These are phyloP conservation scores for Leptosomus discolor DNA, from an alignment of 2,113 vertebrate species.

Conservation along the genomic window DNA sequence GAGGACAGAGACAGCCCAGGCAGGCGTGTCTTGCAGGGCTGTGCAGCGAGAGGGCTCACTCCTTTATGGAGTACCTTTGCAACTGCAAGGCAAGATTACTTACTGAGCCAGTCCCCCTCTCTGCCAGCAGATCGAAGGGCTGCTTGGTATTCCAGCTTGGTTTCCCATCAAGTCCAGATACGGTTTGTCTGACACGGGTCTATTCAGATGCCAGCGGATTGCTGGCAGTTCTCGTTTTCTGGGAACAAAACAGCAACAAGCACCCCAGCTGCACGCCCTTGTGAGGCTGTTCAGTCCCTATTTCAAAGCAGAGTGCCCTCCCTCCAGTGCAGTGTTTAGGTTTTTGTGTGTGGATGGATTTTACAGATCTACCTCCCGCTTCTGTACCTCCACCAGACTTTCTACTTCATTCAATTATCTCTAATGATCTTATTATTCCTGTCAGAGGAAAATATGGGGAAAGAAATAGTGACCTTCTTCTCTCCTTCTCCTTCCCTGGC, in stretches of 20 bases:
- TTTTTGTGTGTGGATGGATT: neutral
- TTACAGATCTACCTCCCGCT: constrained; percentile 14
- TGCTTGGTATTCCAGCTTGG: constrained; percentile 33
- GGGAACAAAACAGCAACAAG: constrained; percentile 48
- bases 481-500: neutral
- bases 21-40: constrained; percentile 52
- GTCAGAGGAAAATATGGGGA: neutral
- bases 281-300: neutral
- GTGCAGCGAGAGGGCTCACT: neutral
- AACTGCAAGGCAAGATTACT: neutral
- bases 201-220: constrained; percentile 38
- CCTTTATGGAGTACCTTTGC: constrained; percentile 19
- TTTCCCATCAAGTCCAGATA: neutral
- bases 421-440: neutral
- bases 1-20: neutral
- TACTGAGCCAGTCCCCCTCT: neutral
- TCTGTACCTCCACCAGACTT: neutral
- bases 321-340: neutral
- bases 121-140: neutral
- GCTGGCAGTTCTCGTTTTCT: constrained; percentile 24
- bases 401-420: neutral
- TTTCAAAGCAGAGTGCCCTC: constrained; percentile 49
- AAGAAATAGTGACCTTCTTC: neutral
- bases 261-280: constrained; percentile 40
- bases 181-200: constrained; percentile 29